Conservation (phyloP, 1,140 invertebrate species). For the Myzus persicae region DNA sequence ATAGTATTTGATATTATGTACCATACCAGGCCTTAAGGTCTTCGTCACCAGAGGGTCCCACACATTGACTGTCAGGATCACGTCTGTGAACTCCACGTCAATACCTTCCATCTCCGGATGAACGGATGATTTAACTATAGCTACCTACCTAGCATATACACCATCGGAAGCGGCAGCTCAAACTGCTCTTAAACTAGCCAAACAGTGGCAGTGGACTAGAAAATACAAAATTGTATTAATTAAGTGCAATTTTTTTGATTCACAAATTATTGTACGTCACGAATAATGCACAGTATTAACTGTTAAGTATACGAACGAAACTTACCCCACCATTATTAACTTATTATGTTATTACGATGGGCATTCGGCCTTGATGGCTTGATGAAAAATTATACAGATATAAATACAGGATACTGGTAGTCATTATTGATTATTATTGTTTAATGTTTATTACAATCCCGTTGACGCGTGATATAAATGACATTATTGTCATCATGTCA, state of each 20-base stretch:
- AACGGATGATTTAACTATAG: neutral
- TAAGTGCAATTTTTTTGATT: neutral
- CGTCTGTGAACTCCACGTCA: neutral
- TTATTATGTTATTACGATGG: neutral
- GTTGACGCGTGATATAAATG: neutral
- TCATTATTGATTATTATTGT: neutral
- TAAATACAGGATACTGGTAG: neutral
- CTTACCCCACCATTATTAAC: neutral
- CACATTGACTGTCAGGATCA: neutral
- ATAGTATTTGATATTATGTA: neutral
- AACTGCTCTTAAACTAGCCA: neutral
- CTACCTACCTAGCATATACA: neutral
- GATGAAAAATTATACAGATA: neutral
- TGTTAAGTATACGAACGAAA: neutral
- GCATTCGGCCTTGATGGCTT: neutral
- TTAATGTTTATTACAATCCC: neutral
- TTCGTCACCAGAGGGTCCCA: slow-evolving; percentile 11
- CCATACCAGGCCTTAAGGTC: neutral
- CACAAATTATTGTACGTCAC: neutral
- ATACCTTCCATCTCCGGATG: neutral
- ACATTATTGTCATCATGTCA: neutral
- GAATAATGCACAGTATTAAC: neutral
- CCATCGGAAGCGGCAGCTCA: neutral
- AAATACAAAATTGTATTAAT: neutral
- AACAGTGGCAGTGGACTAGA: neutral